Evolutionary conservation across 2,888 invertebrate genomes (phyloP), one percentile per base, ranked within the genome.

Genomic region (Euzetes globulus): DNA sequence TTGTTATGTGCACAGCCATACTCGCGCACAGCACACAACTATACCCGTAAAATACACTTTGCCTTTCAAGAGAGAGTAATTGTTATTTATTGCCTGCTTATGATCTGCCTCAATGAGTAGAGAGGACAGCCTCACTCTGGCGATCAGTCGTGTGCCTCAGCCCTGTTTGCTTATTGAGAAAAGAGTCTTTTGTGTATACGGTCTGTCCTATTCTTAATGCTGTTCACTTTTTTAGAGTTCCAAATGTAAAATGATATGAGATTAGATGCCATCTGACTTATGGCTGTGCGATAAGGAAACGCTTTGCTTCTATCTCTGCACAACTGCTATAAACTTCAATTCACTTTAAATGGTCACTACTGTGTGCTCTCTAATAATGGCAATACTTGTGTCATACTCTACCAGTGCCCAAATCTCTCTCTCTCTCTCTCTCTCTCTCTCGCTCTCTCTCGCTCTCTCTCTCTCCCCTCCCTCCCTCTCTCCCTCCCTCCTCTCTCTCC

Each of bases 31-130:
- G 33, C 33, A 33, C 33, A 33, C 33, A 33, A 6, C 33, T 33
- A 33, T 33, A 33, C 33, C 4, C 3, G 7, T 19, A 29, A 63
- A 63, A 63, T 63, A 63, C 15, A 63, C 29, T 63, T 63, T 27
- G 29, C 63, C 25, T 63, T 33, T 63, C 29, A 63, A 63, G 63
- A 63, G 63, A 63, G 63, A 63, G 63, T 63, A 63, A 63, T 63
- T 63, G 63, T 63, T 63, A 63, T 63, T 63, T 63, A 63, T 63
- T 63, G 63, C 63, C 63, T 63, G 63, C 63, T 63, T 63, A 63
- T 63, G 63, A 63, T 63, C 29, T 63, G 63, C 63, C 29, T 58
- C 63, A 63, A 63, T 63, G 63, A 63, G 63, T 25, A 29, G 29
- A 63, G 22, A 58, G 58, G 58, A 58, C 58, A 13, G n/a, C n/a